Evolutionary conservation across 2,113 vertebrate genomes (phyloP).

Genomic region (Nicator chloris): DNA sequence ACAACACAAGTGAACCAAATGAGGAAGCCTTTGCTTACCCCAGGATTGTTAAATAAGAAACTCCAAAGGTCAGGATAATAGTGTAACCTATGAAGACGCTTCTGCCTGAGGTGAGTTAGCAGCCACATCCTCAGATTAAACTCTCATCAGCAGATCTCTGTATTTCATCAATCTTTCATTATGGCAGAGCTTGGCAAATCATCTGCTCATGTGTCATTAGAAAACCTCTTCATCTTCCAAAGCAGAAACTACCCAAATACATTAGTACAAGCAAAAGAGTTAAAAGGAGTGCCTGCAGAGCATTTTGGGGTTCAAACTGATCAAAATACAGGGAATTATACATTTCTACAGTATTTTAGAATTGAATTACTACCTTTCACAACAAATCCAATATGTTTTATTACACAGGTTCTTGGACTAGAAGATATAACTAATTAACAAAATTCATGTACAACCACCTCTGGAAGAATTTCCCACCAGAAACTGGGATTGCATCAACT

Average conservation of each 20-base stretch:
- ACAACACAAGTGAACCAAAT: background rate
- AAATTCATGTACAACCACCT: background rate
- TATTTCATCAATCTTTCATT: slow-evolving; percentile 82
- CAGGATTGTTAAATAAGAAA: background rate
- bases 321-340: background rate
- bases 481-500: background rate
- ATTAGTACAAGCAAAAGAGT: background rate
- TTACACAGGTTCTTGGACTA: background rate
- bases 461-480: background rate
- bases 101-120: slow-evolving; percentile 50
- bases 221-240: slow-evolving; percentile 63
- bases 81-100: background rate
- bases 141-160: slow-evolving; percentile 74
- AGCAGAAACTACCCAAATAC: background rate
- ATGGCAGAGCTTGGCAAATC: slow-evolving; percentile 48
- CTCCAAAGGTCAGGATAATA: slow-evolving; percentile 43
- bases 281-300: background rate
- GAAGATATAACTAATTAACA: background rate
- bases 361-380: background rate
- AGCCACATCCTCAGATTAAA: slow-evolving; percentile 73
- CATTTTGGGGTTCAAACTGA: background rate
- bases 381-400: background rate
- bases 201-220: slow-evolving; percentile 51
- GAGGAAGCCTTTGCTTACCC: background rate
- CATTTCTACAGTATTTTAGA: background rate